Conservation (phyloP, 2,888 invertebrate species). For the Hydrotaea cyrtoneurina region DNA sequence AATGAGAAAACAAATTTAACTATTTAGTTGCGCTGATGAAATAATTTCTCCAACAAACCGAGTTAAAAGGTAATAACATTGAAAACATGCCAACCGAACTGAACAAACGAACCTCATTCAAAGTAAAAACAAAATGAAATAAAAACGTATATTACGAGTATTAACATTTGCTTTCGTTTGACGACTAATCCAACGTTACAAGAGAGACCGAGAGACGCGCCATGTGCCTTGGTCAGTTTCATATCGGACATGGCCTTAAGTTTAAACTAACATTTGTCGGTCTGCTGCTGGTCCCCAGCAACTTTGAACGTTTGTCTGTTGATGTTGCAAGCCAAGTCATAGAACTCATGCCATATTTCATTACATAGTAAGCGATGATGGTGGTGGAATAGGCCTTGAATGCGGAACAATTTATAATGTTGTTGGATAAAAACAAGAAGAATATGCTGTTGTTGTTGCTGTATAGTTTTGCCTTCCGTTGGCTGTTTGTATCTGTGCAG, state of each 20-base stretch:
- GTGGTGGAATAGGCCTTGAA: not conserved
- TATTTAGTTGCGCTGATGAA: too few species aligned
- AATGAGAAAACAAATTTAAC: too few species aligned
- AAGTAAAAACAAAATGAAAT: not conserved
- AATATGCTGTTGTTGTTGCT: constrained; percentile 19
- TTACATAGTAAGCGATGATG: constrained; percentile 30
- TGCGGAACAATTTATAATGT: not conserved
- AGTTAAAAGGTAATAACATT: too few species aligned
- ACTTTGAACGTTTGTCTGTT: not conserved
- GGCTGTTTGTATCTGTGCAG: constrained; percentile 31
- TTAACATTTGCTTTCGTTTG: constrained; percentile 14
- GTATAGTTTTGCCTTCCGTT: not conserved
- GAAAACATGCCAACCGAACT: too few species aligned
- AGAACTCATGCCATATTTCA: constrained; percentile 50
- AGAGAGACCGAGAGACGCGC: not conserved
- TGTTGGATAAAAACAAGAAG: constrained; percentile 3
- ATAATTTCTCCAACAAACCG: too few species aligned
- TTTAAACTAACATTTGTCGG: constrained; percentile 44
- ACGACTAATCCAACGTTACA: not conserved
- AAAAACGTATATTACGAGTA: not conserved
- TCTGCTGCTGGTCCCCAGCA: not conserved
- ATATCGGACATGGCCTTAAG: constrained; percentile 42
- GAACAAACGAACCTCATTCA: not conserved
- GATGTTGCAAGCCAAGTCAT: constrained; percentile 42
- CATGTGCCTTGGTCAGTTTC: constrained; percentile 38